Evolutionary conservation across 2,113 vertebrate genomes (phyloP).

Genomic region (Carollia perspicillata): DNA sequence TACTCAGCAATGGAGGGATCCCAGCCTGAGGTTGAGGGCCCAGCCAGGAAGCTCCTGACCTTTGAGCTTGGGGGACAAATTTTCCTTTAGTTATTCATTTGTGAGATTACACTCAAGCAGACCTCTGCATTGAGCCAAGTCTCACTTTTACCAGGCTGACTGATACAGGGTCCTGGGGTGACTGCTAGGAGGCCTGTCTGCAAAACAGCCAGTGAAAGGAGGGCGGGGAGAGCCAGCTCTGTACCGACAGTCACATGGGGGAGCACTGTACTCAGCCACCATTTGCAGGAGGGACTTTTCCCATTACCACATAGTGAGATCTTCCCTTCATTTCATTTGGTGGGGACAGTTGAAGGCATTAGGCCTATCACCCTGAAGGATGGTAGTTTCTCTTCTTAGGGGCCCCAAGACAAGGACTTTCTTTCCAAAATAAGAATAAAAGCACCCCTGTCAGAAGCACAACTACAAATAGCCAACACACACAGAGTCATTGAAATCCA

Average conservation of each 20-base stretch:
- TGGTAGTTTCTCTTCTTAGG: too few species aligned
- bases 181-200: not conserved
- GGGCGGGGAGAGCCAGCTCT: not conserved
- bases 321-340: not conserved
- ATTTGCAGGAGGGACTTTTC: not conserved
- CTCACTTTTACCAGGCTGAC: not conserved
- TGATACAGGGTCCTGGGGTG: not conserved
- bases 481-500: not conserved
- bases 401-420: not conserved
- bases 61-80: not conserved
- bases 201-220: not conserved
- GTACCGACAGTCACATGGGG: not conserved
- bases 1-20: not conserved
- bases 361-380: not conserved
- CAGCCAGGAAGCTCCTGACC: not conserved
- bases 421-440: not conserved
- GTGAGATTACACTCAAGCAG: too few species aligned
- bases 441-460: not conserved
- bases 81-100: not conserved
- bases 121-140: not conserved
- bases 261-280: not conserved
- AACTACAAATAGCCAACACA: not conserved
- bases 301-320: not conserved
- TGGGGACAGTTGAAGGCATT: not conserved
- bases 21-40: not conserved